A percentile compares a stretch with the other conserved stretches of the same genome.
Conservation (phyloP, 2,797 vertebrate species). For the Darevskia mixta region DNA sequence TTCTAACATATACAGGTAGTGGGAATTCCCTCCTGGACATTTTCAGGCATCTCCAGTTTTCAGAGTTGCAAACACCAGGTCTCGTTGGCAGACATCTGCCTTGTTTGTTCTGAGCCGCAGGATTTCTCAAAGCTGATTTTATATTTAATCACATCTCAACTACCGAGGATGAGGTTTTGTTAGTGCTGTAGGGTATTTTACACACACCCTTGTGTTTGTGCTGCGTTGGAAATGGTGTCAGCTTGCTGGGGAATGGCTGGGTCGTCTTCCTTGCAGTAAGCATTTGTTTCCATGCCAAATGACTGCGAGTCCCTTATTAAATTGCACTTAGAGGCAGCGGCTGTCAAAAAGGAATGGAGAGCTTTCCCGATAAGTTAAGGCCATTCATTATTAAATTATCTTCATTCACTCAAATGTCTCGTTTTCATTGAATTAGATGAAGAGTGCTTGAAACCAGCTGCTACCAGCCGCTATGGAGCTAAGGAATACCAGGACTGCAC, state of each 20-base stretch:
- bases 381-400: constrained; percentile 77
- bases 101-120: constrained; percentile 46
- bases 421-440: constrained; percentile 67
- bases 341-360: constrained; percentile 71
- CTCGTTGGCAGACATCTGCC: constrained; percentile 13
- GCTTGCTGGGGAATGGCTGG: constrained; percentile 54
- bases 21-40: not conserved
- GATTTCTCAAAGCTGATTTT: constrained; percentile 55
- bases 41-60: not conserved
- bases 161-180: constrained; percentile 34
- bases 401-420: constrained; percentile 70
- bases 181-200: constrained; percentile 20
- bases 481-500: constrained; percentile 40
- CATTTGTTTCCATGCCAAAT: constrained; percentile 62
- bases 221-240: constrained; percentile 52
- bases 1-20: not conserved
- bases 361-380: constrained; percentile 73
- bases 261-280: constrained; percentile 44
- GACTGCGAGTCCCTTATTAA: constrained; percentile 73
- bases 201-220: not conserved
- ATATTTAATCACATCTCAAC: constrained; percentile 65
- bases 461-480: constrained; percentile 45
- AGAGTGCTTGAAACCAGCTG: constrained; percentile 61
- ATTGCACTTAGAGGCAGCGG: constrained; percentile 74
- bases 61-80: rapidly evolving